phyloP scores from a whole-genome alignment of 2,797 vertebrate genomes.

The Glossophaga mutica region DNA sequence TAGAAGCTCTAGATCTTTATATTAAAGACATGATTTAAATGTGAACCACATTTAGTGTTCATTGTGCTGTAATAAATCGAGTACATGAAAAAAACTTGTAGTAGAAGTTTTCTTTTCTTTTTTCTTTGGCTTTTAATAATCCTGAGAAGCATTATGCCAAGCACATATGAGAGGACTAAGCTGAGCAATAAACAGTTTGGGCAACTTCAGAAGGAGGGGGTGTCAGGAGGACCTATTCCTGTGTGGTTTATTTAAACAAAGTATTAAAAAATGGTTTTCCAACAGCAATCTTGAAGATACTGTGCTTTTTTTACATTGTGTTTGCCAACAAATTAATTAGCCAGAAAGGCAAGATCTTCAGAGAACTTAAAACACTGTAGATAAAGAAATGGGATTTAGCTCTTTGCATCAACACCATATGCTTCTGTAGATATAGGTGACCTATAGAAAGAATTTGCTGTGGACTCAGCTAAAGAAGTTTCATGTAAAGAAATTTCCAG shows the following conservation, averaged over 20 bases:
- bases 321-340: neutral
- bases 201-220: neutral
- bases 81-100: neutral
- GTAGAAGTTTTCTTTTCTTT: neutral
- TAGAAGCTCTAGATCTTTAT: neutral
- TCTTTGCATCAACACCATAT: neutral
- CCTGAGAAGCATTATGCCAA: neutral
- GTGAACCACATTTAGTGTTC: neutral
- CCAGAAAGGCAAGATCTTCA: neutral
- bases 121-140: neutral
- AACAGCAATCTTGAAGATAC: neutral
- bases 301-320: neutral
- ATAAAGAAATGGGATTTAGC: neutral
- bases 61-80: neutral
- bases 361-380: neutral
- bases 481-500: neutral
- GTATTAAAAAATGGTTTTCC: neutral
- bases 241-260: neutral
- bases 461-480: neutral
- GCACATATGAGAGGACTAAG: neutral
- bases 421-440: neutral
- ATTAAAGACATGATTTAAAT: conserved; percentile 23
- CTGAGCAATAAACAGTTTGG: neutral
- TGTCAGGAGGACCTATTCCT: neutral
- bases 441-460: neutral